Percentiles rank a stretch among this genome's conserved stretches.
These are phyloP conservation scores for Nomada hirtipes DNA, from an alignment of 2,888 invertebrate species.

Conservation along the genomic window DNA sequence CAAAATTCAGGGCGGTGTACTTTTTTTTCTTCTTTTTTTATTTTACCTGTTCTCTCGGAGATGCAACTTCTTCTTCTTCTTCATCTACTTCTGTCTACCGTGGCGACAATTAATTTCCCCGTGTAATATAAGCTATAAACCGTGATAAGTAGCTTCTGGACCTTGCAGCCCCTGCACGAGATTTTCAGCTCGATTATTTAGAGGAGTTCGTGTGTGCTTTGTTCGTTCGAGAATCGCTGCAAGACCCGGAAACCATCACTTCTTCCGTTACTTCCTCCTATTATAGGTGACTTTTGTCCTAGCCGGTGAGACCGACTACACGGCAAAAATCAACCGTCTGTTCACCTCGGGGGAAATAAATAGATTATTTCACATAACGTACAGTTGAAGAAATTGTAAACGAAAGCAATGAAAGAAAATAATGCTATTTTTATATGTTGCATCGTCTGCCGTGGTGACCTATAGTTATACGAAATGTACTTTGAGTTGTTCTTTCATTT, in stretches of 20 bases:
- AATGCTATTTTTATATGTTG: constrained; percentile 75
- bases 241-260: constrained; percentile 34
- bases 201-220: not conserved
- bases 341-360: constrained; percentile 61
- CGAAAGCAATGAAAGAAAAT: constrained; percentile 74
- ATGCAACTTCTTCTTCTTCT: constrained; percentile 6
- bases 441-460: constrained; percentile 71
- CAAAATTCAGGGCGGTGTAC: constrained; percentile 3
- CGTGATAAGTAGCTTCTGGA: constrained; percentile 35
- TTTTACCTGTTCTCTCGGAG: constrained; percentile 16
- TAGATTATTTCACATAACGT: constrained; percentile 71
- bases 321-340: constrained; percentile 55
- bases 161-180: constrained; percentile 32
- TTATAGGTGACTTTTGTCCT: constrained; percentile 51
- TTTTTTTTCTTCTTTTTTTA: not conserved
- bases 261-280: constrained; percentile 48
- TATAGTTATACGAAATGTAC: constrained; percentile 66
- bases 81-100: constrained; percentile 25
- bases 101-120: constrained; percentile 49
- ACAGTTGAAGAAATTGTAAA: constrained; percentile 71
- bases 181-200: constrained; percentile 10
- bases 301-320: constrained; percentile 33
- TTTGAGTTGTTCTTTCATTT: constrained; percentile 45
- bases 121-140: not conserved
- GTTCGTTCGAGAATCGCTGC: constrained; percentile 16